Conservation (phyloP, 2,888 invertebrate species). For the Mythimna pallens region DNA sequence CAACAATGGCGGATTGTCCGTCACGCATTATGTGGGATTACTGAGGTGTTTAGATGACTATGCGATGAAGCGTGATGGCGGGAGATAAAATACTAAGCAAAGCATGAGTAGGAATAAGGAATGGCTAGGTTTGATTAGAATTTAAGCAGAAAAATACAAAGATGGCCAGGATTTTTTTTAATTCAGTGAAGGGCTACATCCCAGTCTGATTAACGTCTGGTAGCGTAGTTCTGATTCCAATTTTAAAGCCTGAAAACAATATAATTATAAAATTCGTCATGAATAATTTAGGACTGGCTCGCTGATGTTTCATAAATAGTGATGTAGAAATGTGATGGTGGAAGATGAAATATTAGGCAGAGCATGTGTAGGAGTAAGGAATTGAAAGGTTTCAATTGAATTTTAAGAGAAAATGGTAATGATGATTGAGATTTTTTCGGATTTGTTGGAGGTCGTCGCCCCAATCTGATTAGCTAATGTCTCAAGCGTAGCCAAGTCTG, state of each 20-base stretch:
- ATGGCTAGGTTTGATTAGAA: neutral
- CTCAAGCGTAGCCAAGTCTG: too few relatives aligned
- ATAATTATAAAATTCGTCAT: neutral
- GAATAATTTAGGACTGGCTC: neutral
- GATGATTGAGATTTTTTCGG: conserved; percentile 14
- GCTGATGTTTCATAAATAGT: too few relatives aligned
- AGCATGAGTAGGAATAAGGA: neutral
- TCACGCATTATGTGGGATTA: conserved; percentile 48
- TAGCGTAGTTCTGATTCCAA: neutral
- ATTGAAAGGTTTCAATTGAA: too few relatives aligned
- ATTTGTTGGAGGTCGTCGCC: neutral
- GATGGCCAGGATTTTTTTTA: conserved; percentile 18
- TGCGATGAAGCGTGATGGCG: conserved; percentile 45
- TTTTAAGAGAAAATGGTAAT: neutral
- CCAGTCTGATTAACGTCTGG: too few relatives aligned
- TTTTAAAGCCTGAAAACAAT: neutral
- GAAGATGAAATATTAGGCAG: too few relatives aligned
- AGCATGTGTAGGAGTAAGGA: too few relatives aligned
- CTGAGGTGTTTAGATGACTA: conserved; percentile 36
- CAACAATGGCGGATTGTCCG: conserved; percentile 49
- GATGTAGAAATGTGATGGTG: too few relatives aligned
- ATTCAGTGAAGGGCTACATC: neutral
- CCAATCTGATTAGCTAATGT: too few relatives aligned
- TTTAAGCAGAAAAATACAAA: neutral
- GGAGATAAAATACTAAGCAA: conserved; percentile 29